These are phyloP conservation scores for Phyto melanocephala DNA, from an alignment of 2,888 invertebrate species.

Conservation along the genomic window DNA sequence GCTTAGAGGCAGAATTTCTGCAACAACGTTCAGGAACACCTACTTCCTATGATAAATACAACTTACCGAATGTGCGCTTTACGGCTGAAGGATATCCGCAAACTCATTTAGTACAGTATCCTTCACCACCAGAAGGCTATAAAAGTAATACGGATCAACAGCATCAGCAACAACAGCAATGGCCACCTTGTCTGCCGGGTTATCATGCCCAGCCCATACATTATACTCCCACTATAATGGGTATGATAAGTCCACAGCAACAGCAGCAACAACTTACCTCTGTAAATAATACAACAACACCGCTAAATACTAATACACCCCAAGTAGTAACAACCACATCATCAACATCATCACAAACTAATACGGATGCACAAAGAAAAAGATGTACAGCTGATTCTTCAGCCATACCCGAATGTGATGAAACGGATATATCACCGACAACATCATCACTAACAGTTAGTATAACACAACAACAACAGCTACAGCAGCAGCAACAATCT, in stretches of 20 bases:
- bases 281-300: conserved; percentile 62
- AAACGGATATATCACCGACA: conserved; percentile 76
- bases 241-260: conserved; percentile 66
- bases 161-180: conserved; percentile 79
- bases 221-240: conserved; percentile 70
- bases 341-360: conserved; percentile 69
- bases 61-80: conserved; percentile 83
- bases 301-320: conserved; percentile 53
- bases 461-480: conserved; percentile 60
- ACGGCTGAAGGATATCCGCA: conserved; percentile 89
- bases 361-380: conserved; percentile 73
- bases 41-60: conserved; percentile 80
- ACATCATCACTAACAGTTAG: conserved; percentile 60
- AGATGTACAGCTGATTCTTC: conserved; percentile 81
- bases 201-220: conserved; percentile 78
- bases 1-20: conserved; percentile 84
- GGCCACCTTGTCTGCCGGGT: conserved; percentile 81
- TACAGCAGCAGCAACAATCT: conserved; percentile 35
- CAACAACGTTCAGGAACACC: conserved; percentile 79
- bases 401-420: conserved; percentile 78
- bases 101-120: conserved; percentile 78
- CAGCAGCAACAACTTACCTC: conserved; percentile 61
- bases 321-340: conserved; percentile 37
- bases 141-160: conserved; percentile 79
- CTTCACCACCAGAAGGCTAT: conserved; percentile 86